Conservation (phyloP, 1,140 invertebrate species). For the Solenopsis invicta region DNA sequence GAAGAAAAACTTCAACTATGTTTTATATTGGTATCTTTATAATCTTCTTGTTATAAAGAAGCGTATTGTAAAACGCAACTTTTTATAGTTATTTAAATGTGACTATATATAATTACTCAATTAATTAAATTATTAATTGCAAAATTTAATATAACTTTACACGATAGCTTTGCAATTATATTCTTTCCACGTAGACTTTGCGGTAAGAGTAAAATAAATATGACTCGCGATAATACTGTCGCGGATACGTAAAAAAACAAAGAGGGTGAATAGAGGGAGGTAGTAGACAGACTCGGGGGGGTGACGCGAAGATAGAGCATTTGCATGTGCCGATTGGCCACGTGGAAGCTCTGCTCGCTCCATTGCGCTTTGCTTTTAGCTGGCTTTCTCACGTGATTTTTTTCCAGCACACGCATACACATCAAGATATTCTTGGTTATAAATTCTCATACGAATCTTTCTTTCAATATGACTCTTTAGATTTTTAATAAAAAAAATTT, state of each 20-base stretch:
- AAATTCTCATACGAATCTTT: background rate
- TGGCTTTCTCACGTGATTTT: slow-evolving; percentile 43
- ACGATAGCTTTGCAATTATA: slow-evolving; percentile 6
- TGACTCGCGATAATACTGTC: slow-evolving; percentile 30
- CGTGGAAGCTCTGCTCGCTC: slow-evolving; percentile 78
- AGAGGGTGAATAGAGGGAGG: slow-evolving; percentile 40
- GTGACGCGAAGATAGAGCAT: slow-evolving; percentile 80
- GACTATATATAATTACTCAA: background rate
- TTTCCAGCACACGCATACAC: slow-evolving; percentile 10
- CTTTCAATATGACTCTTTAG: background rate
- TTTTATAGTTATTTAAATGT: slow-evolving; percentile 3
- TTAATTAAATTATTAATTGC: slow-evolving; percentile 30
- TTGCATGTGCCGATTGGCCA: slow-evolving; percentile 85
- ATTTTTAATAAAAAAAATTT: background rate
- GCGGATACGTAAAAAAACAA: slow-evolving; percentile 60
- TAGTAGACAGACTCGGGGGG: slow-evolving; percentile 57
- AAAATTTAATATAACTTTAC: background rate
- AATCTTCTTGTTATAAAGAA: background rate
- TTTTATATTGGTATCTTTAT: background rate
- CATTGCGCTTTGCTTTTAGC: slow-evolving; percentile 79
- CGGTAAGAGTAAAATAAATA: slow-evolving; percentile 35
- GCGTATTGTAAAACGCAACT: background rate
- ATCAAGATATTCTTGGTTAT: slow-evolving; percentile 5
- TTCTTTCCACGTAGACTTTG: slow-evolving; percentile 3
- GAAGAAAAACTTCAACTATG: background rate